These are phyloP conservation scores for Trachymyrmex cornetzi DNA, from an alignment of 1,140 invertebrate genomes.

Conservation along the genomic window DNA sequence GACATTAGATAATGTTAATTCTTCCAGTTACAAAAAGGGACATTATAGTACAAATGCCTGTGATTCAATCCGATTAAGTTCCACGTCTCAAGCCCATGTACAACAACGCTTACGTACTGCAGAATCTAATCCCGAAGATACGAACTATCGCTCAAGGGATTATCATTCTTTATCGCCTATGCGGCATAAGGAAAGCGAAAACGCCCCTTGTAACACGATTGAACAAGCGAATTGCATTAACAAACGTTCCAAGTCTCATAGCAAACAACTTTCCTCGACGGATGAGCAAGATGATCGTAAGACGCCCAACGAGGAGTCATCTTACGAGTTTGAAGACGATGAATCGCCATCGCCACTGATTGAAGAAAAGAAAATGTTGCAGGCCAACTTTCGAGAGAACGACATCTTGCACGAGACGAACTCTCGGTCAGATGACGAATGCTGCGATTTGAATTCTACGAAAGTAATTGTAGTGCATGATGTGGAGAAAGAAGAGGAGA, in stretches of 20 bases:
- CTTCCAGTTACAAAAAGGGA: slow-evolving; percentile 71
- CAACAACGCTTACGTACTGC: slow-evolving; percentile 59
- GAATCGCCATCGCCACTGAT: neutral
- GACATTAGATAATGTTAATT: slow-evolving; percentile 64
- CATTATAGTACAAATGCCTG: slow-evolving; percentile 77
- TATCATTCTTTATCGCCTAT: slow-evolving; percentile 41
- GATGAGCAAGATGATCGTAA: slow-evolving; percentile 35
- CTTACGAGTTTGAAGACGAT: slow-evolving; percentile 40
- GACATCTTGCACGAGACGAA: slow-evolving; percentile 49
- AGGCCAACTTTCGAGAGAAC: slow-evolving; percentile 63
- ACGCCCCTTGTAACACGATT: neutral
- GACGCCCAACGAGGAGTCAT: slow-evolving; percentile 35
- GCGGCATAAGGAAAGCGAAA: slow-evolving; percentile 31
- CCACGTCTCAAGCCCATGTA: slow-evolving; percentile 63
- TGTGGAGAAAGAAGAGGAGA: slow-evolving; percentile 55
- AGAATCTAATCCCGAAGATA: slow-evolving; percentile 52
- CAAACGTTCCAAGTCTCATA: slow-evolving; percentile 48
- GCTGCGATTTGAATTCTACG: slow-evolving; percentile 11
- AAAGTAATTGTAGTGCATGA: slow-evolving; percentile 47
- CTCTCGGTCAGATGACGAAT: slow-evolving; percentile 50
- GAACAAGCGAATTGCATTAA: slow-evolving; percentile 36
- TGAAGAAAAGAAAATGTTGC: slow-evolving; percentile 71
- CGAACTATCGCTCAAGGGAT: slow-evolving; percentile 35
- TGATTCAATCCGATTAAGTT: slow-evolving; percentile 76
- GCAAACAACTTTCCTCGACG: slow-evolving; percentile 11